Evolutionary conservation across 1,140 invertebrate species (phyloP).

Genomic region (Oryctes rhinoceros): DNA sequence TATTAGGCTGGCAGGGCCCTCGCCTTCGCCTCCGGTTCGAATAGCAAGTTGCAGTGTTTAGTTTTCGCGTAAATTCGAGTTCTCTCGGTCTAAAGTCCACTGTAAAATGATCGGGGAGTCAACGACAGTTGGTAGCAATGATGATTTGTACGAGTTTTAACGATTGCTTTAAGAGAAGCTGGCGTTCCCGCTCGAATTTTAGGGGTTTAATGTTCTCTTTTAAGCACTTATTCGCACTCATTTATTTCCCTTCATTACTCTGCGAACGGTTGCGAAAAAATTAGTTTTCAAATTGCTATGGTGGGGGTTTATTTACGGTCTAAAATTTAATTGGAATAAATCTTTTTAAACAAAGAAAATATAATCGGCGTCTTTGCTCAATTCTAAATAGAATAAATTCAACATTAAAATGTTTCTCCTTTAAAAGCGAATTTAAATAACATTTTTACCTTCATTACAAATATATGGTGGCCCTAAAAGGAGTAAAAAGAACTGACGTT

Average conservation of each 20-base stretch:
- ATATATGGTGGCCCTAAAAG: too few relatives aligned
- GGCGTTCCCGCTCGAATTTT: not conserved
- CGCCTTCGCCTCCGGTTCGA: slow-evolving; percentile 31
- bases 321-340: too few relatives aligned
- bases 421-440: too few relatives aligned
- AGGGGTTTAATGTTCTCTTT: not conserved
- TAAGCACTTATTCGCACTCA: not conserved
- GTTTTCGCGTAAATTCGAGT: slow-evolving; percentile 51
- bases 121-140: slow-evolving; percentile 55
- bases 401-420: too few relatives aligned
- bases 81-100: slow-evolving; percentile 47
- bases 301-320: too few relatives aligned
- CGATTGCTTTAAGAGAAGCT: slow-evolving; percentile 46
- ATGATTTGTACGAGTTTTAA: slow-evolving; percentile 58
- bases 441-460: too few relatives aligned
- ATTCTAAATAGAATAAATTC: too few relatives aligned
- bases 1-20: slow-evolving; percentile 47
- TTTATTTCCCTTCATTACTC: not conserved
- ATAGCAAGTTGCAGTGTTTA: slow-evolving; percentile 46
- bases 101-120: slow-evolving; percentile 57
- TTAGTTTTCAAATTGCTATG: slow-evolving; percentile 23
- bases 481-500: too few relatives aligned
- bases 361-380: too few relatives aligned
- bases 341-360: too few relatives aligned
- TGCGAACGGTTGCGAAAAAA: slow-evolving; percentile 27